phyloP scores from a whole-genome alignment of 2,888 invertebrate genomes.

The Drosophila limbata region DNA sequence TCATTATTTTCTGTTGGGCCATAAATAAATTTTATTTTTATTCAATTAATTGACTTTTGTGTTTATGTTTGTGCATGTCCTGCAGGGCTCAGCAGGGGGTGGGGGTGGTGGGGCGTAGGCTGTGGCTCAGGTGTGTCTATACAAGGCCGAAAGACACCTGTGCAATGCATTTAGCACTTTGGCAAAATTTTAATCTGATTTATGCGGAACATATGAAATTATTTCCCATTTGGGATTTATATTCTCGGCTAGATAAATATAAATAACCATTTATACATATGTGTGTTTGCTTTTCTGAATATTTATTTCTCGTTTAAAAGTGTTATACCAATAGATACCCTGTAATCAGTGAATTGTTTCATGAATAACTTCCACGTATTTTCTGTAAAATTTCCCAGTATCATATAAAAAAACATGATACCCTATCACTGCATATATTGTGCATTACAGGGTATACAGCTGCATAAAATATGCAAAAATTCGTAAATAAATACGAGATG shows the following conservation, averaged over 20 bases:
- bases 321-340: neutral
- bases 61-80: constrained; percentile 47
- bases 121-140: constrained; percentile 6
- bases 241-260: constrained; percentile 12
- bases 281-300: neutral
- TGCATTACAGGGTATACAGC: constrained; percentile 1
- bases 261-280: constrained; percentile 10
- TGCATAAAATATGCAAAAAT: neutral
- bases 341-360: neutral
- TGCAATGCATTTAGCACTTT: constrained; percentile 51
- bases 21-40: constrained; percentile 60
- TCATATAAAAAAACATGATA: too few relatives aligned
- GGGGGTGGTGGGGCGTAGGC: neutral
- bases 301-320: neutral
- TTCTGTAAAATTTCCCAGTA: too few relatives aligned
- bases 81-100: constrained; percentile 7
- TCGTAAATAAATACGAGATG: neutral
- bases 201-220: constrained; percentile 44
- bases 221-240: constrained; percentile 38
- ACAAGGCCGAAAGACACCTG: constrained; percentile 33
- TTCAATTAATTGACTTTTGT: constrained; percentile 74
- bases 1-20: constrained; percentile 15
- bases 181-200: constrained; percentile 63
- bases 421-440: neutral
- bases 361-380: neutral